Conservation (phyloP, 2,888 invertebrate genomes). For the Eilema caniola region DNA sequence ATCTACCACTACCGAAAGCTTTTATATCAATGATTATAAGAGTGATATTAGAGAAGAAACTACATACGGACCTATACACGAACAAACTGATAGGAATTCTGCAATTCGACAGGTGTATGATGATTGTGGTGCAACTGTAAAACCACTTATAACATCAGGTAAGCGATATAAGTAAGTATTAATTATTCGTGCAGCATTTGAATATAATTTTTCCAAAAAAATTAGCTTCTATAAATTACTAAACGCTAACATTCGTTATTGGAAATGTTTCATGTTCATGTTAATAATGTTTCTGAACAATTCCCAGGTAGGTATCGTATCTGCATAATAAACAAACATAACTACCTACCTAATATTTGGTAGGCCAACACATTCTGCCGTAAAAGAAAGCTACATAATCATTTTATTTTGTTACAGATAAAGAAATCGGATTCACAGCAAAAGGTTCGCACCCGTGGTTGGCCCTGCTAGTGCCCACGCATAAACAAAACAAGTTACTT, state of each 20-base stretch:
- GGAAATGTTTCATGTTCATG: too few species aligned
- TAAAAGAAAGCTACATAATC: neutral
- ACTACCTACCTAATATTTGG: neutral
- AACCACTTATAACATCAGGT: constrained; percentile 31
- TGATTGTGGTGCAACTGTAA: constrained; percentile 66
- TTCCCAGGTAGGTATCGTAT: too few species aligned
- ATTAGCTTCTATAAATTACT: too few species aligned
- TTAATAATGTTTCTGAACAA: too few species aligned
- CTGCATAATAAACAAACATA: too few species aligned
- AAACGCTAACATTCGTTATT: too few species aligned
- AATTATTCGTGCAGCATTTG: neutral
- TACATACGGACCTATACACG: constrained; percentile 34
- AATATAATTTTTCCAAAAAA: too few species aligned
- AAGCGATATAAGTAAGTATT: neutral
- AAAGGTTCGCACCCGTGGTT: constrained; percentile 76
- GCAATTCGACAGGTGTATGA: constrained; percentile 60
- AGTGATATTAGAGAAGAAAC: constrained; percentile 57
- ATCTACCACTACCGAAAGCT: constrained; percentile 62
- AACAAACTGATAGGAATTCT: constrained; percentile 51
- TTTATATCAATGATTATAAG: constrained; percentile 47
- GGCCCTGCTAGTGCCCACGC: constrained; percentile 67
- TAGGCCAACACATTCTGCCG: neutral
- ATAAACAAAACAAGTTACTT: constrained; percentile 65
- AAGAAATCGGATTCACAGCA: constrained; percentile 59
- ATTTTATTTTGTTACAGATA: constrained; percentile 49